These are phyloP conservation scores for Drosophila pachea DNA, from an alignment of 1,140 invertebrate species.

Conservation along the genomic window DNA sequence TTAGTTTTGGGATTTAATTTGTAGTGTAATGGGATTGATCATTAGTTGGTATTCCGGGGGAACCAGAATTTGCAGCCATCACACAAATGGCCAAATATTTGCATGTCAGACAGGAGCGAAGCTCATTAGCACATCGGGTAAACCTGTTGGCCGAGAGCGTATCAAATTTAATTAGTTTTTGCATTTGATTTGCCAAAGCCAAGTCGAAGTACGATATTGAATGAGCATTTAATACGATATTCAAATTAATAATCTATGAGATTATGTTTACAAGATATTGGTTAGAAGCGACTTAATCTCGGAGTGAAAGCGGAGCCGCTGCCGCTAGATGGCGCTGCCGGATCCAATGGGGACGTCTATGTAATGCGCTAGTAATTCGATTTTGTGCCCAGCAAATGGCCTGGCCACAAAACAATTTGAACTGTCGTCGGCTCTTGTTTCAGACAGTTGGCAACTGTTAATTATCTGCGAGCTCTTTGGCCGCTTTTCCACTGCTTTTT, in stretches of 20 bases:
- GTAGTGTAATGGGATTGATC: slow-evolving; percentile 60
- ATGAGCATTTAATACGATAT: too few species aligned
- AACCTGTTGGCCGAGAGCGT: background rate
- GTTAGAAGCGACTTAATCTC: too few species aligned
- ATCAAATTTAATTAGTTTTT: slow-evolving; percentile 13
- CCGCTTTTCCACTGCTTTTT: background rate
- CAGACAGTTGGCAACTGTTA: slow-evolving; percentile 13
- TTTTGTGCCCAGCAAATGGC: background rate
- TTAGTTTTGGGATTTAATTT: slow-evolving; percentile 67
- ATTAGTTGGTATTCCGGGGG: slow-evolving; percentile 47
- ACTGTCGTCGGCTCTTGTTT: background rate
- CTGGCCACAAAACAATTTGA: background rate
- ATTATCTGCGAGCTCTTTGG: slow-evolving; percentile 13
- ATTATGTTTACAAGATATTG: too few species aligned
- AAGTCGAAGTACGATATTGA: too few species aligned
- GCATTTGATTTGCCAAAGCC: background rate
- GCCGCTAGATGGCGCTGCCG: background rate
- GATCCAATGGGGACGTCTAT: too few species aligned
- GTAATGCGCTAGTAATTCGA: too few species aligned
- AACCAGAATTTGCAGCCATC: background rate
- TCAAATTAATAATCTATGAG: too few species aligned
- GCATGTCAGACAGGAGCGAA: slow-evolving; percentile 4
- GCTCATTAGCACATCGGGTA: slow-evolving; percentile 12
- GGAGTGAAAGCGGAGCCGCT: too few species aligned
- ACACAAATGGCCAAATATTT: slow-evolving; percentile 26